Evolutionary conservation across 2,113 vertebrate species (phyloP).

Genomic region (Sterna hirundo): DNA sequence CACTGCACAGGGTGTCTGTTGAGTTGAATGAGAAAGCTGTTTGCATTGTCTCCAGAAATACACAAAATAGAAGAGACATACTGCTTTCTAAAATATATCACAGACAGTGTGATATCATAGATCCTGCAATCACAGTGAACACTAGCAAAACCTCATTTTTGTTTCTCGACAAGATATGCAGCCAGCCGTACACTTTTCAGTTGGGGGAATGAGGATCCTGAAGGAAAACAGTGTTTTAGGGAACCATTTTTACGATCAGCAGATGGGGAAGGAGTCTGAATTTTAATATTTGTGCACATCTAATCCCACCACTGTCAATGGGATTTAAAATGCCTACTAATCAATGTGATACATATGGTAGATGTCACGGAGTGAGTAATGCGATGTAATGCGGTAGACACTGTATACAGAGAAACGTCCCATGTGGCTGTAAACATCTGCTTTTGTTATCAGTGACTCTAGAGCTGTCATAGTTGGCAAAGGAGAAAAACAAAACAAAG

Average conservation of each 20-base stretch:
- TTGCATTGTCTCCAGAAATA: not conserved
- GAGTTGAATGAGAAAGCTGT: not conserved
- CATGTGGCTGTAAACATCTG: slow-evolving; percentile 53
- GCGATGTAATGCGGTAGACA: slow-evolving; percentile 28
- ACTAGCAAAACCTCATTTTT: not conserved
- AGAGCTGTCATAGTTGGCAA: not conserved
- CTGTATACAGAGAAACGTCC: slow-evolving; percentile 12
- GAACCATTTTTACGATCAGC: not conserved
- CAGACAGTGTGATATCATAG: not conserved
- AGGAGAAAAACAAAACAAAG: slow-evolving; percentile 16
- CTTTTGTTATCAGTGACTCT: slow-evolving; percentile 33
- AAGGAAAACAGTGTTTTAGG: not conserved
- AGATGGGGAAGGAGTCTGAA: not conserved
- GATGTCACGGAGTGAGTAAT: slow-evolving; percentile 14
- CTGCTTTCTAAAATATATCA: not conserved
- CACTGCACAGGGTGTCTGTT: not conserved
- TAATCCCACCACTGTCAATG: slow-evolving; percentile 22
- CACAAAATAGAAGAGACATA: not conserved
- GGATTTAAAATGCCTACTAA: slow-evolving; percentile 30
- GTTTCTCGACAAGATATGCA: not conserved
- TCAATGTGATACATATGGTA: slow-evolving; percentile 29
- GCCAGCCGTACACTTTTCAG: not conserved
- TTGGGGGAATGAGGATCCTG: not conserved
- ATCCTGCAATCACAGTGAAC: not conserved
- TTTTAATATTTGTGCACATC: slow-evolving; percentile 13